A percentile compares a stretch with the other conserved stretches of the same genome.
These are phyloP conservation scores for Oxycera nigricornis DNA, from an alignment of 2,888 invertebrate species.

Conservation along the genomic window DNA sequence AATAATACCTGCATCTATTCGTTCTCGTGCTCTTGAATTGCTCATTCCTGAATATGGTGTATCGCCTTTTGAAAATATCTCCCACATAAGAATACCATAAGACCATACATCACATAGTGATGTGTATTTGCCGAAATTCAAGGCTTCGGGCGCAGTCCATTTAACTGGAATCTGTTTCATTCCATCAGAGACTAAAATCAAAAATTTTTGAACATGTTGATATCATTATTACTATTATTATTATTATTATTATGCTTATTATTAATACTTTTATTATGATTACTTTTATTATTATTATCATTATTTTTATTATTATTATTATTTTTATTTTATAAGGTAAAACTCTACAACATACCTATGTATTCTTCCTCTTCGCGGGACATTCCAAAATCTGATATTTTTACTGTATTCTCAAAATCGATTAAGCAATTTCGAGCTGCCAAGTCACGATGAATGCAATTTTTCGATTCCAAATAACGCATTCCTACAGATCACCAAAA, in stretches of 20 bases:
- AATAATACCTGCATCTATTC: slow-evolving; percentile 87
- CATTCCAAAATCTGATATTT: slow-evolving; percentile 99
- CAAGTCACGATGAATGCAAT: slow-evolving; percentile 94
- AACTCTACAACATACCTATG: slow-evolving; percentile 63
- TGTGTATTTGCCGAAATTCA: slow-evolving; percentile 96
- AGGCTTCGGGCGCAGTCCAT: slow-evolving; percentile 97
- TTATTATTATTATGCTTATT: no score
- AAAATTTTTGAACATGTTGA: not conserved
- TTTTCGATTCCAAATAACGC: slow-evolving; percentile 93
- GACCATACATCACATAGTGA: slow-evolving; percentile 97
- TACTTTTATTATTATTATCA: not conserved
- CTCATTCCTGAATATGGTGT: slow-evolving; percentile 94
- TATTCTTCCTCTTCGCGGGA: slow-evolving; percentile 96
- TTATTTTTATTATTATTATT: not conserved
- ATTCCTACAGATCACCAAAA: slow-evolving; percentile 64
- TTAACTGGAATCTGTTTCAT: slow-evolving; percentile 99
- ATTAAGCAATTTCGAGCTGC: slow-evolving; percentile 88
- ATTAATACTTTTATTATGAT: no score
- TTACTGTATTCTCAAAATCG: slow-evolving; percentile 85
- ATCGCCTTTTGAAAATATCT: slow-evolving; percentile 92
- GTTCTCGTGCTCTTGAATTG: slow-evolving; percentile 91
- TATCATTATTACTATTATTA: not conserved
- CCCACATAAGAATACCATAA: slow-evolving; percentile 95
- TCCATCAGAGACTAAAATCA: slow-evolving; percentile 80
- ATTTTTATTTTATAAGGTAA: not conserved